phyloP scores from a whole-genome alignment of 2,113 vertebrate species.

The Euleptes europaea region DNA sequence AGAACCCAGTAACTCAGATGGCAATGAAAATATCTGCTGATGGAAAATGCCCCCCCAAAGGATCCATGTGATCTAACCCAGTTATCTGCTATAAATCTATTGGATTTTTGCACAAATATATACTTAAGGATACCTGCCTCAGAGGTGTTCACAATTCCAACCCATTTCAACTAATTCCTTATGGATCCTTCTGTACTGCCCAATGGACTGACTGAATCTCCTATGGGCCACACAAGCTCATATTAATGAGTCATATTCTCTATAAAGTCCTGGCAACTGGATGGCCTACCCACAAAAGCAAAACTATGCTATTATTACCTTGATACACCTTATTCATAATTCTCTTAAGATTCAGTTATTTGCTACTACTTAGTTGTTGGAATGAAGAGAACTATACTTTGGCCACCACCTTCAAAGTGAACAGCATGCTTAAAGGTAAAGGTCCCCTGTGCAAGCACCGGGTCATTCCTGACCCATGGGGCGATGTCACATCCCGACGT shows the following conservation, averaged over 20 bases:
- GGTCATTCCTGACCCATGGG: too few relatives aligned
- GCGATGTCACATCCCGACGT: too few relatives aligned
- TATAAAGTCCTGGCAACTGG: not conserved
- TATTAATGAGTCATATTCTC: not conserved
- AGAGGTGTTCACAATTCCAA: not conserved
- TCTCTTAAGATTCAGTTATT: not conserved
- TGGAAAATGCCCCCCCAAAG: too few relatives aligned
- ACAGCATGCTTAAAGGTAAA: too few relatives aligned
- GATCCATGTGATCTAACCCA: too few relatives aligned
- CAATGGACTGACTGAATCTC: not conserved
- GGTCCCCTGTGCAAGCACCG: too few relatives aligned
- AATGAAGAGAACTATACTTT: not conserved
- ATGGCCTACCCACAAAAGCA: not conserved
- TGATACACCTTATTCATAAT: not conserved
- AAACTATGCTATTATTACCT: not conserved
- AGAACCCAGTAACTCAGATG: too few relatives aligned
- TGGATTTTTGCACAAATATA: too few relatives aligned
- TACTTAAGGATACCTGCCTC: not conserved
- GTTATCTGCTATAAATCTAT: too few relatives aligned
- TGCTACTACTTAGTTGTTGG: not conserved
- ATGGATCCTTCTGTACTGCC: not conserved
- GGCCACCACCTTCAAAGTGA: not conserved
- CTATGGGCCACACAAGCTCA: not conserved
- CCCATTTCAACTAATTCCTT: not conserved
- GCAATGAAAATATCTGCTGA: too few relatives aligned